Conservation (phyloP, 2,888 invertebrate genomes). For the Dione juno region DNA sequence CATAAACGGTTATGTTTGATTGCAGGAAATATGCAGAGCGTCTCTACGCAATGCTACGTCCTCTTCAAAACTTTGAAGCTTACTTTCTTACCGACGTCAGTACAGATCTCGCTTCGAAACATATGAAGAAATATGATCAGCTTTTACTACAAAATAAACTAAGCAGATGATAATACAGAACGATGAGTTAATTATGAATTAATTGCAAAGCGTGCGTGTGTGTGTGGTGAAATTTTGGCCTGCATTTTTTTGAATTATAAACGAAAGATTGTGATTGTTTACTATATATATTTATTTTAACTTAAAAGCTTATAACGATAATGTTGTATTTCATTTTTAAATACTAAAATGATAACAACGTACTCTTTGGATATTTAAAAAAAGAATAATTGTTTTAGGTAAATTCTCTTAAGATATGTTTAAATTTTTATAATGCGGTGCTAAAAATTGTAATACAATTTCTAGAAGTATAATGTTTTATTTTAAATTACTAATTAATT, state of each 20-base stretch:
- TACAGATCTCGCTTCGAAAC: constrained; percentile 67
- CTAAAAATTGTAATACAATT: no score
- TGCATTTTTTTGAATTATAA: not conserved
- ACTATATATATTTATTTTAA: not conserved
- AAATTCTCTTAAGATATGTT: not conserved
- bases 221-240: not conserved
- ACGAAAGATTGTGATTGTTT: not conserved
- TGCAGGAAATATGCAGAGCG: constrained; percentile 83
- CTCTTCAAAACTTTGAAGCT: constrained; percentile 79
- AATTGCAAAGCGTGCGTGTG: not conserved
- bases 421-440: not conserved
- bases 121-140: constrained; percentile 75
- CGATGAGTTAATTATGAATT: not conserved
- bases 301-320: not conserved
- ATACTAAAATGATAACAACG: no score
- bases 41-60: constrained; percentile 79
- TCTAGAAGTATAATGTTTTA: no score
- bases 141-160: constrained; percentile 44
- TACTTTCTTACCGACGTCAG: constrained; percentile 77
- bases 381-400: no score
- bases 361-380: no score
- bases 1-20: not conserved
- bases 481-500: no score
- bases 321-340: no score
- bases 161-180: constrained; percentile 22